Percentiles rank a stretch among this genome's conserved stretches.
phyloP scores from a whole-genome alignment of 1,140 invertebrate species.

The Rhysida immarginata region DNA sequence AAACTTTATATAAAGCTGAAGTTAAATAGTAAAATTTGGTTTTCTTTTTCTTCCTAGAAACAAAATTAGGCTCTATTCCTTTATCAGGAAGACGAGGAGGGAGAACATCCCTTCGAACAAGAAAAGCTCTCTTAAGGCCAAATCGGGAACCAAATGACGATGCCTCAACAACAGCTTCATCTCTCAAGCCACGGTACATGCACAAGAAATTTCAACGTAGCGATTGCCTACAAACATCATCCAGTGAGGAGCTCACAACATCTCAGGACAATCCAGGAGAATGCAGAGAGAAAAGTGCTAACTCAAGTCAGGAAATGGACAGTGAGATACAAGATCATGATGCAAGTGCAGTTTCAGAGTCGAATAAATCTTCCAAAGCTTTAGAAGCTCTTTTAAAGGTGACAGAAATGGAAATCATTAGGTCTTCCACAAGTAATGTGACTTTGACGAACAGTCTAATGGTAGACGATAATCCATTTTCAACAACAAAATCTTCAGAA shows the following conservation, averaged over 20 bases:
- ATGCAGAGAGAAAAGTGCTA: no score
- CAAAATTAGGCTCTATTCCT: no score
- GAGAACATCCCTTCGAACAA: background rate
- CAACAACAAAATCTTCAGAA: background rate
- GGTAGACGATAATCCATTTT: slow-evolving; percentile 30
- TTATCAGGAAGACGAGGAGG: background rate
- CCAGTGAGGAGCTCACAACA: slow-evolving; percentile 12
- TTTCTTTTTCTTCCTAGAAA: no score
- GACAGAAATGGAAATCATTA: slow-evolving; percentile 1
- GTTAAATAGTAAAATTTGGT: no score
- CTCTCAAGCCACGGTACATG: slow-evolving; percentile 38
- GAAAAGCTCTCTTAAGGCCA: background rate
- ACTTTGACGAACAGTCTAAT: slow-evolving; percentile 5
- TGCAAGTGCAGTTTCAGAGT: background rate
- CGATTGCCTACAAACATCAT: no score
- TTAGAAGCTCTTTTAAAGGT: slow-evolving; percentile 7
- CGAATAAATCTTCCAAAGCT: slow-evolving; percentile 12
- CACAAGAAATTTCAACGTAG: slow-evolving; percentile 81
- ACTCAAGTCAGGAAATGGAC: background rate
- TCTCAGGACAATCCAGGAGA: slow-evolving; percentile 20
- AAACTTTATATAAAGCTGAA: no score
- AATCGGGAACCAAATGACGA: background rate
- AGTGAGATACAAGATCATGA: background rate
- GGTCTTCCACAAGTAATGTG: slow-evolving; percentile 1
- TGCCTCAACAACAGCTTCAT: background rate